Conservation (phyloP, 2,888 invertebrate genomes). For the Mesoligia furuncula region DNA sequence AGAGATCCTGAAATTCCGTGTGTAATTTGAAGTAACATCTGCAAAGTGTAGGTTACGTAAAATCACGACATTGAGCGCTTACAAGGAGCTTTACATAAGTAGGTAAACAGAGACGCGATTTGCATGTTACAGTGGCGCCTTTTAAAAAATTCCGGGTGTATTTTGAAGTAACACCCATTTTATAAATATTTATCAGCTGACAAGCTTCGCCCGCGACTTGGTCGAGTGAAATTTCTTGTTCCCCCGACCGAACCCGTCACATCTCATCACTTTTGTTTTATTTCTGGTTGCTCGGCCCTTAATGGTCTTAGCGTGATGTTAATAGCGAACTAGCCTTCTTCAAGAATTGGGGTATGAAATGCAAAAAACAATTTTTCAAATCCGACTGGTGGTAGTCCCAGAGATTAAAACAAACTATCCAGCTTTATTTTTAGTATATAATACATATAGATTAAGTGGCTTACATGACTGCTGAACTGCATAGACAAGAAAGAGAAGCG, state of each 20-base stretch:
- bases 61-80: not conserved
- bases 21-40: no score
- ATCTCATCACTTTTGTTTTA: not conserved
- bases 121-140: slow-evolving; percentile 2
- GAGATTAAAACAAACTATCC: no score
- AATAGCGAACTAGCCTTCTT: not conserved
- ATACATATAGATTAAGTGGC: no score
- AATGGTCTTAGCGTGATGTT: not conserved
- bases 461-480: no score
- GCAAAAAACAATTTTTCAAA: no score
- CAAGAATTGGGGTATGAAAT: not conserved
- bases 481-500: no score
- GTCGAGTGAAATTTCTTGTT: no score
- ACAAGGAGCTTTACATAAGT: not conserved
- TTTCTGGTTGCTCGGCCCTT: not conserved
- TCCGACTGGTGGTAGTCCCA: no score
- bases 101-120: slow-evolving; percentile 5
- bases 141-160: slow-evolving; percentile 3
- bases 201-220: no score
- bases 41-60: not conserved
- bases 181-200: slow-evolving; percentile 13
- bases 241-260: not conserved
- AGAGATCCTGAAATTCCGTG: no score
- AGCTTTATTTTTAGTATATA: no score
- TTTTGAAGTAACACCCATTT: not conserved